Evolutionary conservation across 2,113 vertebrate species (phyloP).

Genomic region (Ptilonorhynchus violaceus): DNA sequence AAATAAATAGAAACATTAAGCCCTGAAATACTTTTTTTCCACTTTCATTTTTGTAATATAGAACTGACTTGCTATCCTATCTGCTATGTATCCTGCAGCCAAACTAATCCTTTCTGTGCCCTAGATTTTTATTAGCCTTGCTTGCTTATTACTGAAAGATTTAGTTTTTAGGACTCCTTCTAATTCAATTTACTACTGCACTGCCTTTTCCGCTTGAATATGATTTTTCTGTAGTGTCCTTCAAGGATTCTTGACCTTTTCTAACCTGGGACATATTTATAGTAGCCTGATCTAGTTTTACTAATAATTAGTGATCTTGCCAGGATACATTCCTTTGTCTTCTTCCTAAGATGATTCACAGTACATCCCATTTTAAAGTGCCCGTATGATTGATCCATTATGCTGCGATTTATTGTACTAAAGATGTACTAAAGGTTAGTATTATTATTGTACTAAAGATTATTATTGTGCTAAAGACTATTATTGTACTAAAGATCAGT

Average conservation of each 20-base stretch:
- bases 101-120: background rate
- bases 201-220: background rate
- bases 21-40: background rate
- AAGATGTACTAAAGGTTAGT: background rate
- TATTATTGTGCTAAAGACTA: no score
- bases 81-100: background rate
- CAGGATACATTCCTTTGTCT: background rate
- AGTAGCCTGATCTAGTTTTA: slow-evolving; percentile 21
- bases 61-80: background rate
- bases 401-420: background rate
- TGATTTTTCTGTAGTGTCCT: background rate
- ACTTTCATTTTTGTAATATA: background rate
- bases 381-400: background rate
- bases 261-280: background rate
- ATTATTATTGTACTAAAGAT: no score
- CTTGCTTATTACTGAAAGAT: background rate
- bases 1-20: background rate
- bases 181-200: background rate
- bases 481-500: background rate
- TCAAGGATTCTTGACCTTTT: background rate
- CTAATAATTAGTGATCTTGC: background rate
- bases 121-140: background rate
- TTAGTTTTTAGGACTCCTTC: background rate
- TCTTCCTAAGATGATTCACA: background rate
- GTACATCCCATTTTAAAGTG: background rate